Evolutionary conservation across 1,140 invertebrate species (phyloP), one percentile per base, ranked within the genome.

Genomic region (Trichonephila clavata): DNA sequence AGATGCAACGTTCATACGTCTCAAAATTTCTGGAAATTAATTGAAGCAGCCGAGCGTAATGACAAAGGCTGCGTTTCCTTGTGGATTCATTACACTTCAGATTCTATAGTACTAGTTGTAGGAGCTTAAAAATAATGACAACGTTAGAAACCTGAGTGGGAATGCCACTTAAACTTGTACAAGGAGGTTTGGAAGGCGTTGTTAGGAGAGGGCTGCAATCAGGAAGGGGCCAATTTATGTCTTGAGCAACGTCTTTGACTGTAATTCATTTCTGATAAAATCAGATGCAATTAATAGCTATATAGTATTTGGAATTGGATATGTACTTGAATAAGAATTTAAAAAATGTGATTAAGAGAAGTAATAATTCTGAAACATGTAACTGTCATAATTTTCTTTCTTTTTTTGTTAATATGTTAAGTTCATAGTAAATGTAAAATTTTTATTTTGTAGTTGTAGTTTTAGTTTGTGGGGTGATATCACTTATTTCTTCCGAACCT

Each of bases 1-100:
- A 86, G 81, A 57, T 90, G 68, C 57, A 16, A 59, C 21, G 27
- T 80, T 77, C 50, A 50, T 27, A 81, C 65, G 57, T 91, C 71
- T 61, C 65, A 43, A 77, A 90, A 90, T 80, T 90, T 81, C 77
- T 13, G 20, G 83, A 92, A 71, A 92, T 83, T 92, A 92, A 86
- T 92, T 92, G 90, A 84, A 83, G 90, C 90, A 84, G 43, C 77
- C 90, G 80, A 57, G 80, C 59, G 77, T 91, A 84, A 91, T 63
- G 90, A 91, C 59, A 81, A 91, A 83, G 77, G 50, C 27, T 77
- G 77, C 90, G 60, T 63, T 68, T 90, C 39, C 71, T 90, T 59
- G 21, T 59, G 60, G 90, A 81, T 83, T 84, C 90, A 83, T 91
- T 83, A 71, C 87, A 68, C 32, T 43, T 59, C 84, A 60, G 59